These are phyloP conservation scores for Ypsolopha scabrella DNA, from an alignment of 2,888 invertebrate species.

Conservation along the genomic window DNA sequence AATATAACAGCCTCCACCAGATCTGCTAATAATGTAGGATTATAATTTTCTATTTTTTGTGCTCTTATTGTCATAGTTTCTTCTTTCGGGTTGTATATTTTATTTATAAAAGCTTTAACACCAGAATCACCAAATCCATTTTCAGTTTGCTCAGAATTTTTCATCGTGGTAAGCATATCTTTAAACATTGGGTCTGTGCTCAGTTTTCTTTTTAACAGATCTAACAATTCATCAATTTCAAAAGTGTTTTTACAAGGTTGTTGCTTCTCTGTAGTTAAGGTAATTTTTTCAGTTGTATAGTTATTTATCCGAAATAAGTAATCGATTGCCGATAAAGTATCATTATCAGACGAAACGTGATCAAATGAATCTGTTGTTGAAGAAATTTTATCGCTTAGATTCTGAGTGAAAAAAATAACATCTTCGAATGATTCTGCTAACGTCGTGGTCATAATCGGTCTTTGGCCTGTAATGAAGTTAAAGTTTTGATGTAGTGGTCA, in stretches of 20 bases:
- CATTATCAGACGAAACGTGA: too few species aligned
- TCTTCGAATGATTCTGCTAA: too few species aligned
- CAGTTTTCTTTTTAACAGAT: slow-evolving; percentile 46
- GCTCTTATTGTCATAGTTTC: slow-evolving; percentile 27
- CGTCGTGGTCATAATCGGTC: too few species aligned
- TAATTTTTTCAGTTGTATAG: neutral
- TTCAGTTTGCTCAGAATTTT: slow-evolving; percentile 21
- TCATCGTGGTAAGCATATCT: slow-evolving; percentile 31
- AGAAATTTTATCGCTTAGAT: too few species aligned
- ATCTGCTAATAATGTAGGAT: slow-evolving; percentile 54
- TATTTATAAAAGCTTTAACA: slow-evolving; percentile 43
- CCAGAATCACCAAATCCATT: slow-evolving; percentile 32
- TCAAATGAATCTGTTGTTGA: too few species aligned
- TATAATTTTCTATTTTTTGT: slow-evolving; percentile 33
- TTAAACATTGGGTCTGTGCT: slow-evolving; percentile 42
- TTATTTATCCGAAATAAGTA: neutral
- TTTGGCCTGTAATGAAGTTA: too few species aligned
- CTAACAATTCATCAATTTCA: slow-evolving; percentile 44
- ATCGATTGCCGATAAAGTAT: too few species aligned
- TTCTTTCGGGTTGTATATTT: slow-evolving; percentile 43
- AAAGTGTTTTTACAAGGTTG: slow-evolving; percentile 32
- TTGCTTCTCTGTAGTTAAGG: neutral
- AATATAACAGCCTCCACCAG: slow-evolving; percentile 60
- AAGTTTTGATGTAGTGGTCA: too few species aligned
- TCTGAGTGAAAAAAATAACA: too few species aligned